These are phyloP conservation scores for Erpobdella octoculata DNA, from an alignment of 2,888 invertebrate species.

Conservation along the genomic window DNA sequence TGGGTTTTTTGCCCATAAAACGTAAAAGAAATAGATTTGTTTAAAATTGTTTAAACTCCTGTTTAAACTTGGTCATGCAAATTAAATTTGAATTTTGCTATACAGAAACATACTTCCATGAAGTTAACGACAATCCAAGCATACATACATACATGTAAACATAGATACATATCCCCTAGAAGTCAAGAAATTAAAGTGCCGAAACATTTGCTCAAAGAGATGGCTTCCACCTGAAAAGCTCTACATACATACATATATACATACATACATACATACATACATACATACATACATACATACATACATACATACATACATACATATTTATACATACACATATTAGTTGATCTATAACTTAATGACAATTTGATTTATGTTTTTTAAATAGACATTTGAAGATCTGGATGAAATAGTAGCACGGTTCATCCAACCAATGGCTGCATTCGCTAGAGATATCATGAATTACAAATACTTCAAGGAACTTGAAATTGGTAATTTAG, in stretches of 20 bases:
- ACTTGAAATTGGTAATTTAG: constrained; percentile 63
- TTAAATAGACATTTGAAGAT: constrained; percentile 80
- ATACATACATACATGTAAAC: no score
- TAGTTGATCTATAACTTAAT: neutral
- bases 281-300: neutral
- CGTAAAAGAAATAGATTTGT: no score
- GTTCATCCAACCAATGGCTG: constrained; percentile 91
- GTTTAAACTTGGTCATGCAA: no score
- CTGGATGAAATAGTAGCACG: constrained; percentile 97
- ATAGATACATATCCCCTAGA: no score
- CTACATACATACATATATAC: neutral
- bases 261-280: neutral
- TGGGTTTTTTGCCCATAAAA: no score
- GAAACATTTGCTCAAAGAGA: neutral
- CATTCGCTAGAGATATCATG: constrained; percentile 79
- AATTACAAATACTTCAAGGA: constrained; percentile 82
- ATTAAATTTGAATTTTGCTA: no score
- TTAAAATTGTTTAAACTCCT: no score
- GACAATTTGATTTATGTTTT: constrained; percentile 2
- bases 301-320: neutral
- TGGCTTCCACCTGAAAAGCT: no score
- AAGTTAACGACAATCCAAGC: no score
- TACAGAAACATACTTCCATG: no score
- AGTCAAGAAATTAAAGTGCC: no score
- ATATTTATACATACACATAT: neutral